phyloP scores from a whole-genome alignment of 2,888 invertebrate species.

The Notocelia uddmanniana region DNA sequence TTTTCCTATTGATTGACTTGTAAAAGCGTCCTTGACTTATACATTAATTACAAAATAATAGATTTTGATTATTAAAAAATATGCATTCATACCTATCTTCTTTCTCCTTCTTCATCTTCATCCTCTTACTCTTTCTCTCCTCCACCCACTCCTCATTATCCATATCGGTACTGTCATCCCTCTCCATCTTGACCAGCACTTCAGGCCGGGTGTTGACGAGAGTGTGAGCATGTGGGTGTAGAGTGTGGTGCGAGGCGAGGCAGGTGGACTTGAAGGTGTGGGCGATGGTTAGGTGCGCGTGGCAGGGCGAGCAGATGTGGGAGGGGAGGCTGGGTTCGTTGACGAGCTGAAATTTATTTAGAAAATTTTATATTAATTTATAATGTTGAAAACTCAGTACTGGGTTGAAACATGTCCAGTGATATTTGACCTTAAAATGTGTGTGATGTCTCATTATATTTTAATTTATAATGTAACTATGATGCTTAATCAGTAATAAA shows the following conservation, averaged over 20 bases:
- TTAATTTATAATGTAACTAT: no score
- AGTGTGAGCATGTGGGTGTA: constrained; percentile 12
- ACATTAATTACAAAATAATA: no score
- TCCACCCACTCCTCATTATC: constrained; percentile 23
- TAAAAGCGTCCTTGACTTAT: no score
- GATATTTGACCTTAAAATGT: no score
- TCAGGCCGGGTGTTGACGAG: neutral
- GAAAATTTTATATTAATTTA: no score
- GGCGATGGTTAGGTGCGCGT: constrained; percentile 16
- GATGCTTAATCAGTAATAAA: no score
- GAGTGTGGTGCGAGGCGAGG: constrained; percentile 25
- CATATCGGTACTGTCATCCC: constrained; percentile 8
- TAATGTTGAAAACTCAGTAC: no score
- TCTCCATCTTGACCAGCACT: constrained; percentile 4
- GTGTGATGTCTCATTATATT: no score
- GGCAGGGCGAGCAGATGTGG: constrained; percentile 30
- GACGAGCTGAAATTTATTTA: constrained; percentile 19
- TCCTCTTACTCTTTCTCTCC: constrained; percentile 16
- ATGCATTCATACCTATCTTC: constrained; percentile 39
- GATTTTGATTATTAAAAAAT: neutral
- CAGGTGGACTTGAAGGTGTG: constrained; percentile 37
- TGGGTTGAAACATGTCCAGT: no score
- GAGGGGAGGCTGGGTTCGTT: constrained; percentile 11
- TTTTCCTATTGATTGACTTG: no score
- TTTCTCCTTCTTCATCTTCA: constrained; percentile 39